Percentiles rank a stretch among this genome's conserved stretches.
phyloP scores from a whole-genome alignment of 2,888 invertebrate genomes.

The Conomelus anceps region DNA sequence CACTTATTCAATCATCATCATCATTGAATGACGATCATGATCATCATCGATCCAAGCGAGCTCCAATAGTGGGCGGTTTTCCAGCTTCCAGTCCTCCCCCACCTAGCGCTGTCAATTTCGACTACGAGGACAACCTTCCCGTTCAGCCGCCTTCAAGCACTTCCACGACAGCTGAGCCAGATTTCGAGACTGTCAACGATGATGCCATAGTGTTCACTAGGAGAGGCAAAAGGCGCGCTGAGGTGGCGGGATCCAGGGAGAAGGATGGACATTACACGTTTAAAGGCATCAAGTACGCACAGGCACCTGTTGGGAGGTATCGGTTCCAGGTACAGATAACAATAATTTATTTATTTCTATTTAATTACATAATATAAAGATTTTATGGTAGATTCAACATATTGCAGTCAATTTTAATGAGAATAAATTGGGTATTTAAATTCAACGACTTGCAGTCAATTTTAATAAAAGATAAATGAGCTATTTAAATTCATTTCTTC shows the following conservation, averaged over 20 bases:
- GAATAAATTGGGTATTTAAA: no score
- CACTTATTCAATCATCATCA: not conserved
- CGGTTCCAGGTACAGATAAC: conserved; percentile 49
- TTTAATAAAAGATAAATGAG: no score
- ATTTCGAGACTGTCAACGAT: conserved; percentile 54
- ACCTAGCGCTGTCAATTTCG: not conserved
- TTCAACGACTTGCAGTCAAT: no score
- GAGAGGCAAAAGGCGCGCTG: conserved; percentile 24
- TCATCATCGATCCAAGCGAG: not conserved
- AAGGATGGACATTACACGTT: conserved; percentile 61
- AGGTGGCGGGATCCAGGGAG: conserved; percentile 50
- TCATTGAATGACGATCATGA: not conserved
- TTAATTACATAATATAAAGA: no score
- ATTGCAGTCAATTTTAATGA: no score
- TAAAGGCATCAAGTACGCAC: conserved; percentile 62
- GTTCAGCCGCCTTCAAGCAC: conserved; percentile 13
- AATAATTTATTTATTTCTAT: not conserved
- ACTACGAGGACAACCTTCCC: not conserved
- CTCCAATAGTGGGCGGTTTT: not conserved
- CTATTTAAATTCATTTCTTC: no score
- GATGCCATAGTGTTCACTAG: conserved; percentile 43
- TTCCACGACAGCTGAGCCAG: conserved; percentile 42
- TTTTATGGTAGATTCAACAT: no score
- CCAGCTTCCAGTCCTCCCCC: not conserved
- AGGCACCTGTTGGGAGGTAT: conserved; percentile 51